Conservation (phyloP, 2,797 vertebrate genomes). For the Philypnodon macrostomus region DNA sequence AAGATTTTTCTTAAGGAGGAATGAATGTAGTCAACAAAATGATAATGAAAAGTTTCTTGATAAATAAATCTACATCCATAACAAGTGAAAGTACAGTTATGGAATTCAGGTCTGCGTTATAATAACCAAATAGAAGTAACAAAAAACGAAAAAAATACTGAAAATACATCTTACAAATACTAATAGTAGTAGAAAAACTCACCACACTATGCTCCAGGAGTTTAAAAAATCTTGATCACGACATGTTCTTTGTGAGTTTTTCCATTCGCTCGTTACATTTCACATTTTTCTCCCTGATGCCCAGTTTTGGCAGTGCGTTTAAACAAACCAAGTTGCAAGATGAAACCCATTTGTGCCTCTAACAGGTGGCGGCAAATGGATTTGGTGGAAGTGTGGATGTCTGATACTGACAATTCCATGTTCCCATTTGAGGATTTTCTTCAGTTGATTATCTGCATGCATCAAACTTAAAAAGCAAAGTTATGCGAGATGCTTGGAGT, state of each 20-base stretch:
- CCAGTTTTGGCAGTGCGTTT: constrained; percentile 12
- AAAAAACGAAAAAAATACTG: too few relatives aligned
- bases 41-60: too few relatives aligned
- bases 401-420: constrained; percentile 1
- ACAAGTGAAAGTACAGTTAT: too few relatives aligned
- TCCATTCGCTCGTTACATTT: constrained; percentile 2
- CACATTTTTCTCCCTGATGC: constrained; percentile 2
- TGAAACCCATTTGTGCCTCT: constrained; percentile 9
- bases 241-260: constrained; percentile 2
- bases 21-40: too few relatives aligned
- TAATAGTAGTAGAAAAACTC: too few relatives aligned
- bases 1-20: too few relatives aligned
- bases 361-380: constrained; percentile 4
- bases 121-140: too few relatives aligned
- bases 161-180: too few relatives aligned
- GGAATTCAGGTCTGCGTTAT: too few relatives aligned
- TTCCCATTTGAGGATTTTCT: constrained; percentile 2
- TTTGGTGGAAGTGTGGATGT: constrained; percentile 7
- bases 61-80: too few relatives aligned
- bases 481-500: neutral
- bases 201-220: too few relatives aligned
- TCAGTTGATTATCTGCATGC: neutral
- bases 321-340: constrained; percentile 13
- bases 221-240: neutral
- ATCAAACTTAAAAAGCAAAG: neutral